These are phyloP conservation scores for Nannobrachium achirus DNA, from an alignment of 2,113 vertebrate genomes.

Conservation along the genomic window DNA sequence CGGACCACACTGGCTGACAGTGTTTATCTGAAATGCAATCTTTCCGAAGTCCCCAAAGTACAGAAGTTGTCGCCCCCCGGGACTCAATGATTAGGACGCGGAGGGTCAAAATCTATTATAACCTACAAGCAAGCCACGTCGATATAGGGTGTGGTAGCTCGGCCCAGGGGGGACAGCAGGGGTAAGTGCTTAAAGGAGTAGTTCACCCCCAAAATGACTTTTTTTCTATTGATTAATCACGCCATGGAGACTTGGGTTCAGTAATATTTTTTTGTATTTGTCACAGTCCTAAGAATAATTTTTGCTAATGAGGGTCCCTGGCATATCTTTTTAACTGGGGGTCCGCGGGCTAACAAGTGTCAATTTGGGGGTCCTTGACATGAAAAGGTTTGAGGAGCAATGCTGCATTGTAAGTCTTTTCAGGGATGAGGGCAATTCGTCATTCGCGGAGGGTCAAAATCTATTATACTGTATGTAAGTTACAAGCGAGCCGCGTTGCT, in stretches of 20 bases:
- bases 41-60: conserved; percentile 63
- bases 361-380: too few relatives aligned
- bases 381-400: too few relatives aligned
- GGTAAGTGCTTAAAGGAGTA: conserved; percentile 20
- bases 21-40: conserved; percentile 75
- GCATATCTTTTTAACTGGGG: too few relatives aligned
- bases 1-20: conserved; percentile 43
- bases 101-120: conserved; percentile 69
- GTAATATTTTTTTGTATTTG: too few relatives aligned
- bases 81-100: conserved; percentile 63
- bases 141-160: conserved; percentile 27
- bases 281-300: too few relatives aligned
- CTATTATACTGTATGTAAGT: conserved; percentile 69
- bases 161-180: conserved; percentile 8
- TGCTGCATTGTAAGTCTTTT: too few relatives aligned
- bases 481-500: conserved; percentile 41
- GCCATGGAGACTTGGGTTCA: too few relatives aligned
- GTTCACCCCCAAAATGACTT: too few relatives aligned
- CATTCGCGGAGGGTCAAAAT: conserved; percentile 62
- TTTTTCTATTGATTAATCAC: too few relatives aligned
- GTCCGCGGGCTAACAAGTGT: too few relatives aligned
- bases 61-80: conserved; percentile 55
- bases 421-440: too few relatives aligned
- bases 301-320: too few relatives aligned
- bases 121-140: conserved; percentile 49